phyloP scores from a whole-genome alignment of 2,888 invertebrate species.

The Drosophila nr. perissopoda region DNA sequence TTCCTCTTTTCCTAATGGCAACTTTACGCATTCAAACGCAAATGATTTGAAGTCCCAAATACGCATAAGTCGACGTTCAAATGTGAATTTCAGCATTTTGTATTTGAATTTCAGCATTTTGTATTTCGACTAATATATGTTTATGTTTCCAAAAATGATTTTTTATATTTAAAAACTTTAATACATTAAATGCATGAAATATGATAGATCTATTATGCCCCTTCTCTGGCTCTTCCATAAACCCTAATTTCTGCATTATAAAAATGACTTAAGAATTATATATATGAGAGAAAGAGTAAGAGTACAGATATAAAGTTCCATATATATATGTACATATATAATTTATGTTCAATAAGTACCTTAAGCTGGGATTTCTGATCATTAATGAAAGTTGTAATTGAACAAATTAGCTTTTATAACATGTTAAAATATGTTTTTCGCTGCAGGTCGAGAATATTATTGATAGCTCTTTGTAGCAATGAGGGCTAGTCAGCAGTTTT shows the following conservation, averaged over 20 bases:
- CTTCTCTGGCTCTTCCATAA: not conserved
- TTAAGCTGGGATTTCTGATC: not conserved
- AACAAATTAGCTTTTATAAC: not conserved
- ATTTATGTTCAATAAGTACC: rapidly evolving
- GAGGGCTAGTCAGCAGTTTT: not conserved
- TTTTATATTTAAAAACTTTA: not conserved
- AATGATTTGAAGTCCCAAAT: slow-evolving; percentile 50
- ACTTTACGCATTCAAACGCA: slow-evolving; percentile 56
- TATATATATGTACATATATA: not conserved
- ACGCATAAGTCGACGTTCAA: slow-evolving; percentile 16
- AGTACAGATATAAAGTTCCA: not conserved
- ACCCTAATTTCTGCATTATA: rapidly evolving
- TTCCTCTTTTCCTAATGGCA: slow-evolving; percentile 22
- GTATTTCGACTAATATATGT: not conserved
- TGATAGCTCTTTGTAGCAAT: not conserved
- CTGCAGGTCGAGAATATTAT: not conserved
- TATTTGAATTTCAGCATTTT: not conserved
- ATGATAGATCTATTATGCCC: not conserved
- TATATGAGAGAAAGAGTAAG: not conserved
- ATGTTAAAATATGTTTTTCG: not conserved
- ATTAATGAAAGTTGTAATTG: not conserved
- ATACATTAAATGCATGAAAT: not conserved
- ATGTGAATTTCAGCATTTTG: slow-evolving; percentile 1
- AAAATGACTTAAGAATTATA: not conserved
- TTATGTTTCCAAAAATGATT: not conserved